These are phyloP conservation scores for Seriola rivoliana DNA, from an alignment of 2,113 vertebrate species.

Conservation along the genomic window DNA sequence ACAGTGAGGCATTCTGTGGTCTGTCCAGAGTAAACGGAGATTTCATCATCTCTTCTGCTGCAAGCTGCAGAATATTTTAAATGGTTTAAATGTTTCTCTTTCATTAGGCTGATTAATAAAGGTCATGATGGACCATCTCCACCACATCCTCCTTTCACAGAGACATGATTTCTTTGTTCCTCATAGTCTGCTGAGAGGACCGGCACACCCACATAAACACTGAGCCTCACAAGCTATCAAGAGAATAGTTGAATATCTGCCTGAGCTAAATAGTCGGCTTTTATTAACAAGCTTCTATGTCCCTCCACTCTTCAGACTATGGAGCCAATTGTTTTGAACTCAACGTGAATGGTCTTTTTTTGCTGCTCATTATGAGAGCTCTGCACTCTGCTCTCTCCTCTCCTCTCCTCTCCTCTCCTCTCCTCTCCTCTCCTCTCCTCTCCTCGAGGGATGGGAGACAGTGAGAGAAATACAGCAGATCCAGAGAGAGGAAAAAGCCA, in stretches of 20 bases:
- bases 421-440: slow-evolving; percentile 16
- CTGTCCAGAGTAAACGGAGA: neutral
- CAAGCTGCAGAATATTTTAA: slow-evolving; percentile 25
- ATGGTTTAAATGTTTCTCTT: slow-evolving; percentile 46
- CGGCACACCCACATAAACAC: slow-evolving; percentile 52
- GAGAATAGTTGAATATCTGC: slow-evolving; percentile 46
- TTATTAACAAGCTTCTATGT: slow-evolving; percentile 55
- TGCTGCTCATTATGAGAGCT: slow-evolving; percentile 45
- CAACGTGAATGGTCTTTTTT: slow-evolving; percentile 49
- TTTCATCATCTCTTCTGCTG: neutral
- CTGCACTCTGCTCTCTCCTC: neutral
- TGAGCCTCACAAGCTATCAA: slow-evolving; percentile 32
- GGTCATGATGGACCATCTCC: slow-evolving; percentile 39
- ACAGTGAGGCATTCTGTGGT: neutral
- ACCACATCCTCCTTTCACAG: slow-evolving; percentile 44
- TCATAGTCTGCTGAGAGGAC: slow-evolving; percentile 19
- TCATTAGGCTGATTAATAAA: slow-evolving; percentile 26
- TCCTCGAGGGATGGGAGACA: slow-evolving; percentile 37
- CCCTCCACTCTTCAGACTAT: slow-evolving; percentile 36
- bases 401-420: neutral
- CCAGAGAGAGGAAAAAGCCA: slow-evolving; percentile 32
- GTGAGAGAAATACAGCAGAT: slow-evolving; percentile 34
- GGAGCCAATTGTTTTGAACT: slow-evolving; percentile 64
- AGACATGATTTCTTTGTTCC: slow-evolving; percentile 68
- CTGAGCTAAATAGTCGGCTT: slow-evolving; percentile 51